phyloP scores from a whole-genome alignment of 92 coral and sea anemone species.

The Actinernus sp. region DNA sequence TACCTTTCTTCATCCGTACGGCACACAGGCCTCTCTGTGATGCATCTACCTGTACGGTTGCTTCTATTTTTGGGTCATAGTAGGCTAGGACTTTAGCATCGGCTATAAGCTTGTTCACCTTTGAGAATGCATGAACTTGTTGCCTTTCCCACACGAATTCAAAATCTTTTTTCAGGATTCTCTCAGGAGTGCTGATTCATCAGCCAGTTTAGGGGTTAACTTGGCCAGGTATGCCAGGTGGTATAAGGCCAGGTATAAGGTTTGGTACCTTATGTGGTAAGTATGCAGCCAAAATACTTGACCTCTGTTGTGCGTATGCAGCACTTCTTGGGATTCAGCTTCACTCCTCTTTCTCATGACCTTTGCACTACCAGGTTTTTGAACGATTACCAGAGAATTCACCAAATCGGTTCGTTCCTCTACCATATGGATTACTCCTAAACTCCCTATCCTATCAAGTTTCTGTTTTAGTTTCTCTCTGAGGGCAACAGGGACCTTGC shows the following conservation, averaged over 20 bases:
- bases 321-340: slow-evolving; percentile 13
- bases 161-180: background rate
- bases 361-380: slow-evolving; percentile 12
- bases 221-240: slow-evolving; percentile 27
- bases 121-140: background rate
- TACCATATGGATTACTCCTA: too few species aligned
- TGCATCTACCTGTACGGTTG: slow-evolving; percentile 11
- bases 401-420: too few species aligned
- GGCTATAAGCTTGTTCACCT: background rate
- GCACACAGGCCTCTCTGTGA: background rate
- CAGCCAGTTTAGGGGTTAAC: slow-evolving; percentile 10
- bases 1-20: slow-evolving; percentile 1
- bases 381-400: too few species aligned
- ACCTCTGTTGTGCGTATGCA: background rate
- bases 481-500: background rate
- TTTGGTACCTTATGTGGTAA: slow-evolving; percentile 14
- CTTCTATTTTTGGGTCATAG: background rate
- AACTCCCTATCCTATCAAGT: background rate
- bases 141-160: background rate
- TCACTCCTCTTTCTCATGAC: slow-evolving; percentile 10
- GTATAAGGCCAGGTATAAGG: slow-evolving; percentile 17
- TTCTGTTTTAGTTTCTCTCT: background rate
- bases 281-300: slow-evolving; percentile 2
- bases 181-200: slow-evolving; percentile 15
- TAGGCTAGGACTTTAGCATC: too few species aligned